phyloP scores from a whole-genome alignment of 2,888 invertebrate genomes.

The Tachina grossa region DNA sequence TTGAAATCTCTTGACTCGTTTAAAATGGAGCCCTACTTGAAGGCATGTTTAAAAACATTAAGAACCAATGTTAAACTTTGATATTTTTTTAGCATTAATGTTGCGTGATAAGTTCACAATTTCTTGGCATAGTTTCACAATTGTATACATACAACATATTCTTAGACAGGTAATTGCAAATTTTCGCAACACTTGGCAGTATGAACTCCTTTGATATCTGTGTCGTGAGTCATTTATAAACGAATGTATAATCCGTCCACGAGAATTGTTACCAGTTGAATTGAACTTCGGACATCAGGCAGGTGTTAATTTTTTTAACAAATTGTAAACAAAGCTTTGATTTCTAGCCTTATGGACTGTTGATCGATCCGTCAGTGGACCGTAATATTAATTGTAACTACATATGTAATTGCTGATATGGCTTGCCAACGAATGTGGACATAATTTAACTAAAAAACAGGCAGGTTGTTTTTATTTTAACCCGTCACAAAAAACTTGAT shows the following conservation, averaged over 20 bases:
- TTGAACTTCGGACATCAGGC: not conserved
- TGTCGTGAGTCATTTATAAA: slow-evolving; percentile 66
- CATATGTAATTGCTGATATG: no score
- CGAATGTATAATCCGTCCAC: no score
- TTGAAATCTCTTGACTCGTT: not conserved
- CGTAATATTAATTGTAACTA: slow-evolving; percentile 37
- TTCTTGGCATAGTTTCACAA: not conserved
- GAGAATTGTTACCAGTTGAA: no score
- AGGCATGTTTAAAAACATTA: slow-evolving; percentile 3
- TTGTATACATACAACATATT: not conserved
- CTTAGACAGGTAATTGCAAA: slow-evolving; percentile 2
- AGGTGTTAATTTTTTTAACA: slow-evolving; percentile 19
- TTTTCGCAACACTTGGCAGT: slow-evolving; percentile 65
- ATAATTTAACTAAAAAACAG: not conserved
- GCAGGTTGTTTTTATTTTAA: slow-evolving; percentile 23
- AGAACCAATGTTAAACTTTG: not conserved
- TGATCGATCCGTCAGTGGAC: slow-evolving; percentile 73
- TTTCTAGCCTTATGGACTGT: slow-evolving; percentile 71
- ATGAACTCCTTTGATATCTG: slow-evolving; percentile 71
- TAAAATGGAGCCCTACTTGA: not conserved
- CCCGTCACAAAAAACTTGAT: slow-evolving; percentile 25
- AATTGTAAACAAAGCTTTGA: slow-evolving; percentile 9
- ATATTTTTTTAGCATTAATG: slow-evolving; percentile 60
- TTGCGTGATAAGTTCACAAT: slow-evolving; percentile 51
- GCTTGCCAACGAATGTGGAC: no score